Base-by-base conservation (phyloP, 92 coral and sea anemone species). In the Muricea muricata region DNA sequence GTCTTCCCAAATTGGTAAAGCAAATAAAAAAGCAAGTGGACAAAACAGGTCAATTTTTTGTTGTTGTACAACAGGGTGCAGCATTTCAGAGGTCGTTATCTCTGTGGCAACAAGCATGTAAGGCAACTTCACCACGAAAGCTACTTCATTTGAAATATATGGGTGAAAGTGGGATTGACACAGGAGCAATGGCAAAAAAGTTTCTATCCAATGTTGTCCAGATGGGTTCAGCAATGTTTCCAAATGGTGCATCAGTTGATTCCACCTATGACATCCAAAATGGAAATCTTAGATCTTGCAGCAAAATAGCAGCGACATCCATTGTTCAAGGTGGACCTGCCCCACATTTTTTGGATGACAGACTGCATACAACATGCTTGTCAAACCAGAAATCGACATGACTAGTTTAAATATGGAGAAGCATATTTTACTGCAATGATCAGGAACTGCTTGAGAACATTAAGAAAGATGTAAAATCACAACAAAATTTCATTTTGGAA, bases 271-370 rank as follows among this genome's bases (percentile, higher is more conserved):
- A 90, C 57, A 39, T 92, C 0, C 90, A 89, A 6, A 89, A 92
- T 82, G 87, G 89, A 32, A 82, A 78, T 84, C 83, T 90, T 67
- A 78, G 75, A 84, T 81, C 92, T 57, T 88, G 97, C 85, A 89
- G 92, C 17, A 82, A 92, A 74, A 83, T 92, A 23, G 83, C 84
- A 39, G 93, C 95, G 39, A 70, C 89, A 29, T 73, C 83, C 70
- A 61, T 93, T 26, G 84, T 85, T 25, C 90, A 93, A 73, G 92
- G 91, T 15, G 91, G 97, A 18, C 93, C 92, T 46, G 74, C 91
- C 30, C 93, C 91, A 40, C 45, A 85, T 75, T 87, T 90, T 47
- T 39, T 90, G 18, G 87, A 84, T 75, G 78, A 84, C n/a, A n/a
- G 30, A 73, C 87, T 87, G 88, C 78, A 20, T 93, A 65, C 73